Evolutionary conservation across 2,888 invertebrate genomes (phyloP).

Genomic region (Orchesella flavescens): DNA sequence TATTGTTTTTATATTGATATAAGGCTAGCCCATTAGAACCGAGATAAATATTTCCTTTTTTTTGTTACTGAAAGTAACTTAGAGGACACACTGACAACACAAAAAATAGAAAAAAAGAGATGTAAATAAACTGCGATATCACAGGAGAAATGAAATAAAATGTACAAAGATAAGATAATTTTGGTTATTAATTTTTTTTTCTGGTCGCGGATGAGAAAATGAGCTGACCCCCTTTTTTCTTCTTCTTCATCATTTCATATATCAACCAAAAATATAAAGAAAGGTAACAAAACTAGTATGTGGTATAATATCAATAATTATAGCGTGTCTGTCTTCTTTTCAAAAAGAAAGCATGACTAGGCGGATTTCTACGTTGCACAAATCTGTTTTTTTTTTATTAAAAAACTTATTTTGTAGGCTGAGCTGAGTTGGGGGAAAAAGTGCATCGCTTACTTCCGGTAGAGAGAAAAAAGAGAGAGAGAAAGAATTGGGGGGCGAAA

Average conservation of each 20-base stretch:
- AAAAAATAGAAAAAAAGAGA: slow-evolving; percentile 1
- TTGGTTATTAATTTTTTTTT: not conserved
- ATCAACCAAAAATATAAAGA: slow-evolving; percentile 3
- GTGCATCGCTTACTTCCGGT: not conserved
- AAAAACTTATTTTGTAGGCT: no score
- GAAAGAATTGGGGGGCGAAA: not conserved
- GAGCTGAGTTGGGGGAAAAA: no score
- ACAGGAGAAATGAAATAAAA: not conserved
- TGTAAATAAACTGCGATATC: no score
- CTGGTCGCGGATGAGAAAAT: slow-evolving; percentile 4
- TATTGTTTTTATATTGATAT: no score
- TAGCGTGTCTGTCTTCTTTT: slow-evolving; percentile 20
- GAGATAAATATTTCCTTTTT: slow-evolving; percentile 37
- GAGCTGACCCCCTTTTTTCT: slow-evolving; percentile 53
- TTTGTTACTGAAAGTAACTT: slow-evolving; percentile 44
- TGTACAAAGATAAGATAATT: slow-evolving; percentile 12
- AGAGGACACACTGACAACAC: slow-evolving; percentile 59
- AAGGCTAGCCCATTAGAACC: slow-evolving; percentile 68
- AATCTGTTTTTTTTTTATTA: not conserved
- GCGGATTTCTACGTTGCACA: slow-evolving; percentile 22
- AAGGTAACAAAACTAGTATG: slow-evolving; percentile 9
- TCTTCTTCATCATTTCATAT: slow-evolving; percentile 40
- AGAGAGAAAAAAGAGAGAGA: not conserved
- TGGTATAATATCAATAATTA: slow-evolving; percentile 1
- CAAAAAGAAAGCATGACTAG: not conserved